Base-by-base conservation (phyloP, 2,888 invertebrate species). In the Epinotia ramella region DNA sequence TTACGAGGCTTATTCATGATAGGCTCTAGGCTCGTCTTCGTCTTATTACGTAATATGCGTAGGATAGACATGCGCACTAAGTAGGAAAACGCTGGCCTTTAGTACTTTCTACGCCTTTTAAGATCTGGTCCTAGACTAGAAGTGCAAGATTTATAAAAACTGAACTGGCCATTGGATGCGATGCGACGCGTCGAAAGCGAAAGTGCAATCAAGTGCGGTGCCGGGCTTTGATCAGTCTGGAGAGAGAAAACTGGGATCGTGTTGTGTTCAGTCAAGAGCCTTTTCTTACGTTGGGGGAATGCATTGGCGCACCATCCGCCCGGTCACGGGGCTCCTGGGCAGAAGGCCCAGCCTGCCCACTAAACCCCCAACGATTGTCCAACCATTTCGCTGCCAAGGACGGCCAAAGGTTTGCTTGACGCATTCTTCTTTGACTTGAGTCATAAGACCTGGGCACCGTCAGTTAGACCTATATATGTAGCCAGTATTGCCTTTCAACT, bases 131-230 rank as follows among this genome's bases (percentile, higher is more conserved):
- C 12, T 73, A 65, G n/a, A 65, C 67, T 53, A 24, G 62, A 49
- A 62, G 9, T 53, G 53, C 44, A 66, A 53, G 33, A 28, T 53
- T 49, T 49, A 64, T 46, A 71, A 76, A 72, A 67, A 72, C 66
- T 57, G 65, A 46, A 67, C 62, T 63, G 13, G 67, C 63, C 67
- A 63, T 59, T 71, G 65, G 82, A 81, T 83, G 83, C 84, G 82
- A 81, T 83, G 83, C 84, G 46, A 69, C 84, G 82, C 79, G 80
- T 84, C 80, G 88, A 91, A 89, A 92, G 91, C 85, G 92, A 92
- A 91, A 92, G 91, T 90, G 91, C 86, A 85, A 88, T 89, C 87
- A 85, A 88, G 86, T 85, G 82, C 80, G 79, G 77, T 79, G 80
- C 76, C 80, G 59, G 70, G 71, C 78, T 74, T 78, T 78, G 79